These are phyloP conservation scores for Dryomyza anilis DNA, from an alignment of 2,888 invertebrate genomes.

Conservation along the genomic window DNA sequence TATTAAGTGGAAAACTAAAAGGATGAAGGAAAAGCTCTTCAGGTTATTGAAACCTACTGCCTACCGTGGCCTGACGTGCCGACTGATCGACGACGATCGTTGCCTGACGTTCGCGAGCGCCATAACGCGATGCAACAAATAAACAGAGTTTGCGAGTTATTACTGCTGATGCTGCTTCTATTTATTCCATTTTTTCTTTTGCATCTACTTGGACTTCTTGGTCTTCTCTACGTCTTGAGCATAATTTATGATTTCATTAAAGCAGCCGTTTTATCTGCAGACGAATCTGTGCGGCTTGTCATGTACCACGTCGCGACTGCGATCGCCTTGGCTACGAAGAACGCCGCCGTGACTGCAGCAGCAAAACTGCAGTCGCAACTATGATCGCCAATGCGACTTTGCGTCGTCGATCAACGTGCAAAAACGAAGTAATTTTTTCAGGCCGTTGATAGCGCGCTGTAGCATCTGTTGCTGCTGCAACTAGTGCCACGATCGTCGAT, in stretches of 20 bases:
- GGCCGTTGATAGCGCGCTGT: slow-evolving; percentile 36
- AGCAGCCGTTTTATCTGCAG: slow-evolving; percentile 55
- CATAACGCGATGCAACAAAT: neutral
- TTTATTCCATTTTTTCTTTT: neutral
- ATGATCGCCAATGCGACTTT: too few species aligned
- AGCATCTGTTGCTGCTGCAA: neutral
- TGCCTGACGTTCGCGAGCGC: neutral
- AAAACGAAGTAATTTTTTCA: slow-evolving; percentile 41
- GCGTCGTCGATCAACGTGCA: slow-evolving; percentile 39
- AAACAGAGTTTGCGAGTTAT: neutral
- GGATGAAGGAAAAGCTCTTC: too few species aligned
- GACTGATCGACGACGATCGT: neutral
- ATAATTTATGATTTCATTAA: slow-evolving; percentile 61
- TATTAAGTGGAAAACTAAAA: too few species aligned
- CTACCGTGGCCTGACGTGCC: neutral
- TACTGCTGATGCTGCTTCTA: too few species aligned
- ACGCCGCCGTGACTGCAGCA: slow-evolving; percentile 22
- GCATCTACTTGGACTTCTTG: neutral
- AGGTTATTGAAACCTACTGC: too few species aligned
- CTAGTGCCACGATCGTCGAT: neutral
- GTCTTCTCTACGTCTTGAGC: neutral
- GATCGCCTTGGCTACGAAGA: too few species aligned
- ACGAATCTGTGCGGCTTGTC: slow-evolving; percentile 55
- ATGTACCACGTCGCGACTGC: slow-evolving; percentile 42
- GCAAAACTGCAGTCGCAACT: too few species aligned